A percentile compares a stretch with the other conserved stretches of the same genome.
Conservation (phyloP, 2,113 vertebrate genomes). For the Toxotes jaculatrix region DNA sequence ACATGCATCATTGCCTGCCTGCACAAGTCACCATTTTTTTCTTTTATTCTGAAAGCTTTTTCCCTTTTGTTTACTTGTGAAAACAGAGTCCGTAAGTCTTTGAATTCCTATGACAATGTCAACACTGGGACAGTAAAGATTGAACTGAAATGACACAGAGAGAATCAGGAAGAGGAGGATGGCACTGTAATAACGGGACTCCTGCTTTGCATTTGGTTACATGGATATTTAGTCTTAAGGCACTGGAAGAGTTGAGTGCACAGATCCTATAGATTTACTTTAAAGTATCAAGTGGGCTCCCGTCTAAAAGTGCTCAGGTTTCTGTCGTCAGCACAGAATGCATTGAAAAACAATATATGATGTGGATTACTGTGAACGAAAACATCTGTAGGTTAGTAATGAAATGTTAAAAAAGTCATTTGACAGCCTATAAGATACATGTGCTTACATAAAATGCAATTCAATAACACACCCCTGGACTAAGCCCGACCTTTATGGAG, state of each 20-base stretch:
- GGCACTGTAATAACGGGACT: slow-evolving; percentile 1
- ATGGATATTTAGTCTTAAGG: not conserved
- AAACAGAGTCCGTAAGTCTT: slow-evolving; percentile 35
- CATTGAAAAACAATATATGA: not conserved
- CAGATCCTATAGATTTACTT: not conserved
- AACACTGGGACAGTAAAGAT: slow-evolving; percentile 7
- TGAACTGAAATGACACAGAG: slow-evolving; percentile 13
- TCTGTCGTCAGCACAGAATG: not conserved
- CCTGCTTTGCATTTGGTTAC: not conserved
- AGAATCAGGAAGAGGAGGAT: slow-evolving; percentile 6
- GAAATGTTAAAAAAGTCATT: not conserved
- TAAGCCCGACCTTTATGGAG: not conserved
- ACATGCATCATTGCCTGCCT: slow-evolving; percentile 61
- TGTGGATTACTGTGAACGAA: not conserved
- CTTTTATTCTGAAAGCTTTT: slow-evolving; percentile 52
- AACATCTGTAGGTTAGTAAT: not conserved
- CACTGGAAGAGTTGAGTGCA: not conserved
- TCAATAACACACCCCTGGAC: not conserved
- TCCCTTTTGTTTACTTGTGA: slow-evolving; percentile 39
- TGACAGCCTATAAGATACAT: not conserved
- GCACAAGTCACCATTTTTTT: slow-evolving; percentile 30
- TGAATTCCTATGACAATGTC: slow-evolving; percentile 47
- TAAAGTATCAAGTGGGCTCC: not conserved
- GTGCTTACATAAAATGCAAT: not conserved
- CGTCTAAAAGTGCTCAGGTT: not conserved